A percentile compares a stretch with the other conserved stretches of the same genome.
These are phyloP conservation scores for Emys orbicularis DNA, from an alignment of 2,797 vertebrate species.

Conservation along the genomic window DNA sequence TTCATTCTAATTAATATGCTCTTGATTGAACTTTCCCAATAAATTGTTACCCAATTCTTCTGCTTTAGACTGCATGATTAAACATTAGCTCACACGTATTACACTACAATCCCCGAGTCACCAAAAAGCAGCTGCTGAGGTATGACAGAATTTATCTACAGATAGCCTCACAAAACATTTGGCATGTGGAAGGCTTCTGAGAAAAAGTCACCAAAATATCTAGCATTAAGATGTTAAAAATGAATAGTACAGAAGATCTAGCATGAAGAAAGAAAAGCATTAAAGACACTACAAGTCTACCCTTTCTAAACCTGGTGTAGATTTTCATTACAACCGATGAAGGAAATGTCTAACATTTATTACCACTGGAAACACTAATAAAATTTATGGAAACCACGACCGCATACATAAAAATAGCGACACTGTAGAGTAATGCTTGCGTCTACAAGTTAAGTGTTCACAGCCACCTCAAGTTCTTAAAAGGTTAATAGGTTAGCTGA, in stretches of 20 bases:
- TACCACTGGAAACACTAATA: too few species aligned
- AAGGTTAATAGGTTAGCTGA: not conserved
- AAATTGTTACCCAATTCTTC: slow-evolving; percentile 72
- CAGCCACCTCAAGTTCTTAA: not conserved
- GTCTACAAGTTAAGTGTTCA: not conserved
- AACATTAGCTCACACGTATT: slow-evolving; percentile 52
- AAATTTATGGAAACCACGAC: too few species aligned
- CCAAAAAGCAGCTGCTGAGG: not conserved
- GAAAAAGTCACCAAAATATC: not conserved
- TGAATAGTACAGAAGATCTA: not conserved
- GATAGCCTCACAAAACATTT: not conserved
- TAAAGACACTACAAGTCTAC: too few species aligned
- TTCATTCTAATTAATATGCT: slow-evolving; percentile 49
- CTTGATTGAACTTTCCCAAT: slow-evolving; percentile 66
- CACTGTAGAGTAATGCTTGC: not conserved
- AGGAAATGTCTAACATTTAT: too few species aligned
- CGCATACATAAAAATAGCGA: not conserved
- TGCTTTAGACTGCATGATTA: slow-evolving; percentile 62
- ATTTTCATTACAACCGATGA: too few species aligned
- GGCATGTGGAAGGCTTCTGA: not conserved
- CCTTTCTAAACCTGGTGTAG: too few species aligned
- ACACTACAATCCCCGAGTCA: slow-evolving; percentile 51
- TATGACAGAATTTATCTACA: not conserved
- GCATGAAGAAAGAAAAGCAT: not conserved
- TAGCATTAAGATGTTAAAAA: not conserved